Conservation (phyloP, 2,797 vertebrate species). For the Sphenopsis melanotis region DNA sequence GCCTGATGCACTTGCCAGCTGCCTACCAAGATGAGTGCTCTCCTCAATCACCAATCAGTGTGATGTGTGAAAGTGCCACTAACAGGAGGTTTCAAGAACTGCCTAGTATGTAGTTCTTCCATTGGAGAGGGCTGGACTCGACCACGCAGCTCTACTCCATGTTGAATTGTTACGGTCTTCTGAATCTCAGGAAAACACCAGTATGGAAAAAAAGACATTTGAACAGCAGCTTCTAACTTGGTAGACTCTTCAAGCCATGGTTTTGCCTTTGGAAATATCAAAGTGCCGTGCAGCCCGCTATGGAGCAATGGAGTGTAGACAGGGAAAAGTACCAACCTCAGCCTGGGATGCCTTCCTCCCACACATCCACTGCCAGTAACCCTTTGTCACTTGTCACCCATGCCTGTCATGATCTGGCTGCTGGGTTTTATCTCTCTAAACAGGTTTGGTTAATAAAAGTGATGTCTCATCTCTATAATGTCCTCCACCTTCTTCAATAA, state of each 20-base stretch:
- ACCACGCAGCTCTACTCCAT: not conserved
- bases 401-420: not conserved
- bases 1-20: conserved; percentile 66
- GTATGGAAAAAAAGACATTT: not conserved
- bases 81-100: not conserved
- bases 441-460: conserved; percentile 47
- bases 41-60: not conserved
- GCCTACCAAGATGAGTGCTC: conserved; percentile 75
- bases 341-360: not conserved
- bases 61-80: not conserved
- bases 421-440: not conserved
- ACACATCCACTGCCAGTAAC: not conserved
- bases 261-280: not conserved
- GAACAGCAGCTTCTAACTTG: not conserved
- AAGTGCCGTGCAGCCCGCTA: not conserved
- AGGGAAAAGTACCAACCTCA: not conserved
- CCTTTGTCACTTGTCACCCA: conserved; percentile 2
- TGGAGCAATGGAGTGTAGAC: not conserved
- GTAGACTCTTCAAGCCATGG: not conserved
- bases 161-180: not conserved
- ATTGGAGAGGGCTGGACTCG: not conserved
- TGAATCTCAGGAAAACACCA: conserved; percentile 8
- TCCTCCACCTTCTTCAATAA: not conserved
- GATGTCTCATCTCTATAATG: not conserved
- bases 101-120: not conserved